Percentiles rank a stretch among this genome's conserved stretches.
These are phyloP conservation scores for Struthidea cinerea DNA, from an alignment of 2,113 vertebrate genomes.

Conservation along the genomic window DNA sequence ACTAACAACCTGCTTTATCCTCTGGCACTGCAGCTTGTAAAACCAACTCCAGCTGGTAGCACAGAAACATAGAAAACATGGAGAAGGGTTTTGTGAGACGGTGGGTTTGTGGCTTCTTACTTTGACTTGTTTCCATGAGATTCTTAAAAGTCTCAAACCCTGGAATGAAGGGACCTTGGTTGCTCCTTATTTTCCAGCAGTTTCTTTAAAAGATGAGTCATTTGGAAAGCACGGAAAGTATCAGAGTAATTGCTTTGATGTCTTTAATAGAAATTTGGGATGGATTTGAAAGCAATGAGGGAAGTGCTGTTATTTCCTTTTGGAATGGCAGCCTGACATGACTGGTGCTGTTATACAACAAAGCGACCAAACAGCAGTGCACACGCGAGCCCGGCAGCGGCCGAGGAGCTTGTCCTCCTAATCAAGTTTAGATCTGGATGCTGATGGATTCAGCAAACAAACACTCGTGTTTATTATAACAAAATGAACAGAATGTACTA, in stretches of 20 bases:
- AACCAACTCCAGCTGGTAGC: background rate
- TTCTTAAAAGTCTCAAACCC: background rate
- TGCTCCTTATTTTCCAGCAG: background rate
- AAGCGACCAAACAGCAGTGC: background rate
- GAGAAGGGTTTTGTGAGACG: background rate
- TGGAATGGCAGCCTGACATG: constrained; percentile 15
- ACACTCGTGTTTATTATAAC: constrained; percentile 30
- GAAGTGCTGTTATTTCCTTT: constrained; percentile 46
- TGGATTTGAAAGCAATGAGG: constrained; percentile 6
- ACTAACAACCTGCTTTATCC: background rate
- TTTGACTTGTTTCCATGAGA: background rate
- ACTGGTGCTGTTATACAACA: constrained; percentile 5
- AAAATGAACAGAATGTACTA: constrained; percentile 67
- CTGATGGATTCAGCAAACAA: constrained; percentile 52
- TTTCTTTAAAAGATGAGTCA: constrained; percentile 14
- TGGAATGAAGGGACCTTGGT: background rate
- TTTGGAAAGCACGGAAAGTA: constrained; percentile 24
- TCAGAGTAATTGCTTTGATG: constrained; percentile 42
- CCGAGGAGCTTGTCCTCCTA: background rate
- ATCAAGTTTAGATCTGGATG: constrained; percentile 32
- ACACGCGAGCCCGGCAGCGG: background rate
- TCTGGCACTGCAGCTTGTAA: background rate
- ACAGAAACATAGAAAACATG: background rate
- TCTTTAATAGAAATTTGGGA: constrained; percentile 32
- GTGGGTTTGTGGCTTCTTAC: background rate